phyloP scores from a whole-genome alignment of 2,113 vertebrate genomes.

The Tor tambroides region DNA sequence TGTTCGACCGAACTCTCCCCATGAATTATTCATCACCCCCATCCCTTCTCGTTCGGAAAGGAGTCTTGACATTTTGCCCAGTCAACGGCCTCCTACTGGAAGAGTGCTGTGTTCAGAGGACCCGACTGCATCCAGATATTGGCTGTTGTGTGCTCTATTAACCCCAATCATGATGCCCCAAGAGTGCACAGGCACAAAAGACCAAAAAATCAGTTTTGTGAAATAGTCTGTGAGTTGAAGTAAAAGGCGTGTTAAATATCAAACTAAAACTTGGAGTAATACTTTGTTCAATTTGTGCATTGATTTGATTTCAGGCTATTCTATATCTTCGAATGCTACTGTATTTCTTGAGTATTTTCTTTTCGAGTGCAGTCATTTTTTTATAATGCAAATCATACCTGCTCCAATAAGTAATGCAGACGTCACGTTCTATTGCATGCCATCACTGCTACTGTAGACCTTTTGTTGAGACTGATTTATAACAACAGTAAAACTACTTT shows the following conservation, averaged over 20 bases:
- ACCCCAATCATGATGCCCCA: slow-evolving; percentile 42
- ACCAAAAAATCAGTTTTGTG: slow-evolving; percentile 21
- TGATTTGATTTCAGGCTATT: background rate
- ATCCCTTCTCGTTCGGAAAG: slow-evolving; percentile 46
- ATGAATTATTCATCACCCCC: slow-evolving; percentile 71
- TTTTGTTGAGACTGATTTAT: background rate
- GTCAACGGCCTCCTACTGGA: slow-evolving; percentile 60
- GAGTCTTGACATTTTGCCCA: slow-evolving; percentile 68
- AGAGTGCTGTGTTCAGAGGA: slow-evolving; percentile 56
- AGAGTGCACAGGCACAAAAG: background rate
- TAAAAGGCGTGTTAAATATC: background rate
- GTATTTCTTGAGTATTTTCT: background rate
- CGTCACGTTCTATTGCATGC: too few species aligned
- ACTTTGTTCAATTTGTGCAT: background rate
- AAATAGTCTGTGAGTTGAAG: slow-evolving; percentile 1
- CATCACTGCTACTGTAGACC: background rate
- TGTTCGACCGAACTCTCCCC: slow-evolving; percentile 62
- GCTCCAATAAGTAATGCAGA: too few species aligned
- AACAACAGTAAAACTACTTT: background rate
- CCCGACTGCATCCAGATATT: slow-evolving; percentile 56
- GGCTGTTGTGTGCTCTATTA: slow-evolving; percentile 59
- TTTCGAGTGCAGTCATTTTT: background rate
- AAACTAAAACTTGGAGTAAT: background rate
- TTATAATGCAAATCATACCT: too few species aligned
- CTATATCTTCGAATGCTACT: background rate